Evolutionary conservation across 2,113 vertebrate species (phyloP).

Genomic region (Condylura cristata): DNA sequence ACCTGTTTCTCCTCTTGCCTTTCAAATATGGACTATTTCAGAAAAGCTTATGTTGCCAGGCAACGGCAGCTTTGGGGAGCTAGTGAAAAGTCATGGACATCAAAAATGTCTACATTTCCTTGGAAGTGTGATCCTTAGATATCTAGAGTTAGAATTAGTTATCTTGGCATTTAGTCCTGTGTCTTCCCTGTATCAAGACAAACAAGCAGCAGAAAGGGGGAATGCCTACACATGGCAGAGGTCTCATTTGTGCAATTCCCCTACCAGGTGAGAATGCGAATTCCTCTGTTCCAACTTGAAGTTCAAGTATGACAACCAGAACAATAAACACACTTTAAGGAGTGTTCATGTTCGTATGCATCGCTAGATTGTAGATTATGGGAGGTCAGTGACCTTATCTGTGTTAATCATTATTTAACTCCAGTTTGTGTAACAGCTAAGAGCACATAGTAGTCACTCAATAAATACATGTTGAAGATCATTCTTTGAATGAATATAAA

Average conservation of each 20-base stretch:
- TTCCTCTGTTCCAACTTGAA: background rate
- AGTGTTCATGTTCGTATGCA: slow-evolving; percentile 92
- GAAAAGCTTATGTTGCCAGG: background rate
- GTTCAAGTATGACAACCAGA: background rate
- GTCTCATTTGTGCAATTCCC: background rate
- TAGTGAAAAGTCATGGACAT: background rate
- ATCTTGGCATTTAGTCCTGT: background rate
- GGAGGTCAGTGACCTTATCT: background rate
- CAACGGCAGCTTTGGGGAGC: background rate
- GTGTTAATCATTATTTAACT: background rate
- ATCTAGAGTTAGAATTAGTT: background rate
- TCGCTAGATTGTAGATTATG: background rate
- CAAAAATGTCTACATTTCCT: background rate
- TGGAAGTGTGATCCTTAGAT: background rate
- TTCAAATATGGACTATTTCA: background rate
- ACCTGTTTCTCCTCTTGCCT: background rate
- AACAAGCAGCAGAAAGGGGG: background rate
- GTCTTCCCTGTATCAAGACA: background rate
- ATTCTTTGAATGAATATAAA: slow-evolving; percentile 88
- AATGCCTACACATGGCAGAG: background rate
- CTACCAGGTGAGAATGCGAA: background rate
- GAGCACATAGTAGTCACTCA: background rate
- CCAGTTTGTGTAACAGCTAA: background rate
- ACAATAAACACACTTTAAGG: slow-evolving; percentile 83
- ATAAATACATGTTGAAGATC: slow-evolving; percentile 6